Conservation (phyloP, 2,888 invertebrate species). For the Carpatolechia fugitivella region DNA sequence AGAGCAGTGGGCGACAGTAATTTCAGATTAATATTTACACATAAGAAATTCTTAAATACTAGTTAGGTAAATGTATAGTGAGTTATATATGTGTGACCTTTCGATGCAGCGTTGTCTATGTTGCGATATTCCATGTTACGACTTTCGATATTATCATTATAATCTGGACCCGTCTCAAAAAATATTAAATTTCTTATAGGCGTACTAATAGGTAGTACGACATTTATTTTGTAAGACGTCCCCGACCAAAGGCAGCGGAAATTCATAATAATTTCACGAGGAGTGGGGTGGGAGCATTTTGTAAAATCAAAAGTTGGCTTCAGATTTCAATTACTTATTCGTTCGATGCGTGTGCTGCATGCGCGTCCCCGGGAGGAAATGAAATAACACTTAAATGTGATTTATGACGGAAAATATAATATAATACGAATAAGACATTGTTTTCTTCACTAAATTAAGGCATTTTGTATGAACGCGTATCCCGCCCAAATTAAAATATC, state of each 20-base stretch:
- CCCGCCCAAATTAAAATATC: conserved; percentile 41
- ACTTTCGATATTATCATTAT: no score
- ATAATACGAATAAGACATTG: conserved; percentile 71
- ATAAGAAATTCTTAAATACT: no score
- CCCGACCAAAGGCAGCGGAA: conserved; percentile 55
- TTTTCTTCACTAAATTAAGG: conserved; percentile 67
- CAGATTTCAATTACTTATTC: conserved; percentile 78
- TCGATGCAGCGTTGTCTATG: no score
- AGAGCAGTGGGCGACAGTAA: no score
- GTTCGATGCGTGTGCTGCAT: conserved; percentile 73
- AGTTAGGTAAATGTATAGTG: no score
- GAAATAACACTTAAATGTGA: conserved; percentile 77
- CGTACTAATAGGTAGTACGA: conserved; percentile 42
- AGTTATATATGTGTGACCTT: no score
- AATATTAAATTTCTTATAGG: conserved; percentile 33
- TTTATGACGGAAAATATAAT: conserved; percentile 73
- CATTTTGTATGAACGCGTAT: conserved; percentile 53
- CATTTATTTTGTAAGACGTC: conserved; percentile 49
- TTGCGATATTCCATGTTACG: no score
- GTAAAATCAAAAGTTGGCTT: conserved; percentile 77
- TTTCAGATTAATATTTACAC: no score
- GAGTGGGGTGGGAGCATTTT: conserved; percentile 63
- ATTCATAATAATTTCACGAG: conserved; percentile 73
- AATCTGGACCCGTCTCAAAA: no score
- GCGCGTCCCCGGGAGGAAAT: conserved; percentile 68